Percentiles rank a stretch among this genome's conserved stretches.
phyloP scores from a whole-genome alignment of 2,113 vertebrate genomes.

The Zingel zingel region DNA sequence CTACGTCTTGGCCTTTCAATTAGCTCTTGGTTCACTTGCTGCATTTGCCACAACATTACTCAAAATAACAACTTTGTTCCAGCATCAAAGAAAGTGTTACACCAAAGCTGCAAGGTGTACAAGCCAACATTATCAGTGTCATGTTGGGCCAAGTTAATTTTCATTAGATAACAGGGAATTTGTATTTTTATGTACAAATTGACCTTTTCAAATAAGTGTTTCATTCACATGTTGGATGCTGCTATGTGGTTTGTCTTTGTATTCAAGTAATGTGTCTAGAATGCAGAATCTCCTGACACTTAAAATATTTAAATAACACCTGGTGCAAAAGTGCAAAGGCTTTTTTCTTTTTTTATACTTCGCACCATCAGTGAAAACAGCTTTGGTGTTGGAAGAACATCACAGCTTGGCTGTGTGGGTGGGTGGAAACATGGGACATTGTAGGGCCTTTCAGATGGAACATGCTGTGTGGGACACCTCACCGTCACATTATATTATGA shows the following conservation, averaged over 20 bases:
- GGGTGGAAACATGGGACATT: slow-evolving; percentile 41
- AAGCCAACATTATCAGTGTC: not conserved
- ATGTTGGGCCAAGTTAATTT: not conserved
- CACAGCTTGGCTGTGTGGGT: slow-evolving; percentile 59
- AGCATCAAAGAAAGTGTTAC: slow-evolving; percentile 5
- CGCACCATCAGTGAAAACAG: slow-evolving; percentile 53
- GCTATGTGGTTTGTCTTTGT: slow-evolving; percentile 26
- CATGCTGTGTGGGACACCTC: slow-evolving; percentile 47
- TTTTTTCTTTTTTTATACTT: slow-evolving; percentile 33
- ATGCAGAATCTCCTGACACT: slow-evolving; percentile 19
- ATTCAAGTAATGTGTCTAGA: not conserved
- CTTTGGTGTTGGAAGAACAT: slow-evolving; percentile 65
- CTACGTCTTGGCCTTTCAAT: too few relatives aligned
- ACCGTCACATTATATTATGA: slow-evolving; percentile 53
- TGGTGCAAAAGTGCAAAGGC: slow-evolving; percentile 35
- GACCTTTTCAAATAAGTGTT: not conserved
- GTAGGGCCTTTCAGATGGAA: slow-evolving; percentile 25
- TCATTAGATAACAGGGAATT: not conserved
- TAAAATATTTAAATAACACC: slow-evolving; percentile 68
- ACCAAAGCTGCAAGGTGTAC: not conserved
- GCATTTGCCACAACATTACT: not conserved
- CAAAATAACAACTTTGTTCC: not conserved
- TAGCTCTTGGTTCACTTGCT: not conserved
- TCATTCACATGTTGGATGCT: slow-evolving; percentile 16
- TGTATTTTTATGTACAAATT: not conserved